Base-by-base conservation (phyloP, 2,797 vertebrate genomes). In the Oophaga sylvatica region DNA sequence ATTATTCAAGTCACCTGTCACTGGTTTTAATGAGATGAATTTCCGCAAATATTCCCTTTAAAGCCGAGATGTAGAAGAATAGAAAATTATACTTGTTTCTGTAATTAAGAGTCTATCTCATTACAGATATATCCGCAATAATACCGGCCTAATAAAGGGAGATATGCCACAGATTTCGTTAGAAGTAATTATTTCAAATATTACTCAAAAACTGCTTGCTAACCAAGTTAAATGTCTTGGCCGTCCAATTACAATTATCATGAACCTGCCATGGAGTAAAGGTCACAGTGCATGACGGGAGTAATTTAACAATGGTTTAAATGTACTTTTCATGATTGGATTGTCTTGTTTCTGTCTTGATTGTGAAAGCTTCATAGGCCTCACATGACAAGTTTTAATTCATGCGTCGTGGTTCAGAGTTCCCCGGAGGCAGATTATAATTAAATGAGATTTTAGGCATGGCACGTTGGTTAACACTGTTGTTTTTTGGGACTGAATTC, bases 121-220 rank as follows among this genome's bases (percentile, higher is more conserved):
- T 48, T 75, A 6, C 1, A 53, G 20, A 56, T 12, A 26, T 6
- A n/a, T 48, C 20, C 10, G 5, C 73, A 77, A 56, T 77, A 22
- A 77, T 26, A 11, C 48, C 48, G 11, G 73, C 73, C 22, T 77
- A 77, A 12, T 56, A 77, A 77, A 56, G 22, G 22, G 12, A 77
- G 73, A 77, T 77, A 77, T 53, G 73, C 73, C 48, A 26, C 5
- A 3, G 62, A 81, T 31, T n/a, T 81, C 65, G 45, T 89, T 59
- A 35, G 53, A 77, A 77, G 73, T 77, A 77, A 77, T 77, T 77
- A 77, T 77, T 56, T 77, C 56, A 77, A 77, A 77, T 77, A 77
- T 77, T 22, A 56, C 73, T 77, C 53, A 48, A 56, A 77, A 77
- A 77, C 56, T 53, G 73, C 73, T 56, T 77, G 73, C 56, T 76